Base-by-base conservation (phyloP, 2,888 invertebrate genomes). In the Autographa pulchrina region DNA sequence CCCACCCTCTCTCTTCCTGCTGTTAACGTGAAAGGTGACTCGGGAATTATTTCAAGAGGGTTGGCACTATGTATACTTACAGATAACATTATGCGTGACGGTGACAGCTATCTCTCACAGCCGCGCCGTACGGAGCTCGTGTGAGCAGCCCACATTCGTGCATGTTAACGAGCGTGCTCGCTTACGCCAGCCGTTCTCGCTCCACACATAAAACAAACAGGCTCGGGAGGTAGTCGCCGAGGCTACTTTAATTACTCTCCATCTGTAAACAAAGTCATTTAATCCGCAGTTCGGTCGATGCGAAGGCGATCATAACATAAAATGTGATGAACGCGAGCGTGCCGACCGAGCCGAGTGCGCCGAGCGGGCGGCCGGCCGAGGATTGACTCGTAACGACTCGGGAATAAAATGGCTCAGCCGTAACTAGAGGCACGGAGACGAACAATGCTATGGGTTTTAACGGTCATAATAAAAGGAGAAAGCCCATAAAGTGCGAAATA, bases 401-500 rank as follows among this genome's bases (percentile, higher is more conserved):
- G 48, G 76, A 76, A 78, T 83, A 78, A 82, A 81, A 72, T 72
- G 74, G 68, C 70, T 68, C 35, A 71, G 69, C 65, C 72, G 83
- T 83, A 79, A 79, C 82, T 71, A 72, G 83, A 79, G 77, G 72
- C 77, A 61, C 67, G 32, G 67, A 62, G 75, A 63, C 72, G 71
- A 78, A 81, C 79, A 79, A 77, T 79, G 61, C 77, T 70, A 69
- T 77, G 70, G 79, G 75, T 74, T 83, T 83, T 85, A 85, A 84
- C 78, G 82, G 77, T 79, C 78, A 80, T 78, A 78, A 85, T 80
- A 83, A 85, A 85, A 83, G 82, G 83, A 82, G 85, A 86, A 86
- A 84, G 81, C 70, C 81, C 81, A 81, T 89, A 87, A 88, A 89
- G 72, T 80, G 78, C 78, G 79, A 81, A 85, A 87, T 87, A 88